phyloP scores from a whole-genome alignment of 2,113 vertebrate species.

The Xenopus borealis region DNA sequence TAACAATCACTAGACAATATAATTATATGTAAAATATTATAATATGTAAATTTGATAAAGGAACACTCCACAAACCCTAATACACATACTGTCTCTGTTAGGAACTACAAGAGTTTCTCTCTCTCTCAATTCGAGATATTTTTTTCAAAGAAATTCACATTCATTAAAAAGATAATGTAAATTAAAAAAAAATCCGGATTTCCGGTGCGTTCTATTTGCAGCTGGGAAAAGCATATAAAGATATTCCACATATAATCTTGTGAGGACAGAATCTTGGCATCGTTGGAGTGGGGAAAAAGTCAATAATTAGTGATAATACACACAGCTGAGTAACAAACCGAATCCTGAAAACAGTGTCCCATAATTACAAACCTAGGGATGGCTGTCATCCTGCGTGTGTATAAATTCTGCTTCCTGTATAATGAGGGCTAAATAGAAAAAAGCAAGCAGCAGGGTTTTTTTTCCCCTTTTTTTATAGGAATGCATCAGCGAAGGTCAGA shows the following conservation, averaged over 20 bases:
- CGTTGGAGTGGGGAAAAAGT: constrained; percentile 42
- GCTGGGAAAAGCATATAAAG: background rate
- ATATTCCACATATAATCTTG: constrained; percentile 12
- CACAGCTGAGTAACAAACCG: constrained; percentile 53
- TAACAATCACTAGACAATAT: no score
- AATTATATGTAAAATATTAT: no score
- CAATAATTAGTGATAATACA: constrained; percentile 52
- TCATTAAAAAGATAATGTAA: no score
- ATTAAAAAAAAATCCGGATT: constrained; percentile 14
- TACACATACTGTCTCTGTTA: no score
- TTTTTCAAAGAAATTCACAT: no score
- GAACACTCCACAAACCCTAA: no score
- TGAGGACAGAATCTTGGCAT: constrained; percentile 8
- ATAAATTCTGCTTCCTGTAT: constrained; percentile 57
- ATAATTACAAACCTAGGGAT: constrained; percentile 60
- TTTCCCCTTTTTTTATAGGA: constrained; percentile 54
- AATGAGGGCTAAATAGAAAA: constrained; percentile 63
- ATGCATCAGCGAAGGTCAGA: constrained; percentile 58
- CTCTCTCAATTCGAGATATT: no score
- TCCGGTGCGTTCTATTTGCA: background rate
- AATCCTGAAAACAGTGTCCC: constrained; percentile 59
- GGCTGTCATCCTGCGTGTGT: constrained; percentile 53
- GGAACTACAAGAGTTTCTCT: no score
- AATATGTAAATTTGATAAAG: no score
- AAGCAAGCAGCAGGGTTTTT: constrained; percentile 51